phyloP scores from a whole-genome alignment of 2,113 vertebrate genomes.

The Salvator merianae region DNA sequence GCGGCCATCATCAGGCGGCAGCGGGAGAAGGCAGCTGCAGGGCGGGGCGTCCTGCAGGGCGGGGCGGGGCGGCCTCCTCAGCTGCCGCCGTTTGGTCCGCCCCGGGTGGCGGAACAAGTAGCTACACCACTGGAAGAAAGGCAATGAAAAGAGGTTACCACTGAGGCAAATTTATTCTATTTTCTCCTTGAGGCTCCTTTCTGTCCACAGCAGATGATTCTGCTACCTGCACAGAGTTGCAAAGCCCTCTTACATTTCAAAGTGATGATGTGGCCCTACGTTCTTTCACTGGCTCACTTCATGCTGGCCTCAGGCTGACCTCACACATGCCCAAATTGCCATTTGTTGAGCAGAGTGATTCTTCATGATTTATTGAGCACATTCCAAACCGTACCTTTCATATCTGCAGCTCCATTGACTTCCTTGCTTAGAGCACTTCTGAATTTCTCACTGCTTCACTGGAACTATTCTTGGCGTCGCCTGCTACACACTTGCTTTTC shows the following conservation, averaged over 20 bases:
- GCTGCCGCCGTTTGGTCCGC: too few relatives aligned
- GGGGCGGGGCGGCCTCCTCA: too few relatives aligned
- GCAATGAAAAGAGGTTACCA: slow-evolving; percentile 9
- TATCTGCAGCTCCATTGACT: slow-evolving; percentile 11
- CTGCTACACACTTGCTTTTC: neutral
- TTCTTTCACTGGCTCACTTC: slow-evolving; percentile 1
- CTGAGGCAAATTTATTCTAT: neutral
- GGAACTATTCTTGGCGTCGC: neutral
- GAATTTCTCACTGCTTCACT: slow-evolving; percentile 13
- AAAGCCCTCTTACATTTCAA: neutral
- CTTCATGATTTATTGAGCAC: neutral
- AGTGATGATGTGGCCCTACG: neutral
- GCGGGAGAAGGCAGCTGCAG: too few relatives aligned
- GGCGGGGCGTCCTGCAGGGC: too few relatives aligned
- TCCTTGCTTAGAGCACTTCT: slow-evolving; percentile 18
- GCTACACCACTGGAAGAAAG: too few relatives aligned
- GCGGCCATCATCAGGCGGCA: too few relatives aligned
- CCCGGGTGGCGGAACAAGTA: too few relatives aligned
- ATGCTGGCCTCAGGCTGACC: neutral
- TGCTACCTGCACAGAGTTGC: neutral
- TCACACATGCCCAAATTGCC: slow-evolving; percentile 11
- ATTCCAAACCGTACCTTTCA: slow-evolving; percentile 4
- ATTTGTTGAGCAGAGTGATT: slow-evolving; percentile 20
- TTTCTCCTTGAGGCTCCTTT: neutral
- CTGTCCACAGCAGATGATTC: neutral